Evolutionary conservation across 2,113 vertebrate species (phyloP), one percentile per base, ranked within the genome.

Genomic region (Python bivittatus): DNA sequence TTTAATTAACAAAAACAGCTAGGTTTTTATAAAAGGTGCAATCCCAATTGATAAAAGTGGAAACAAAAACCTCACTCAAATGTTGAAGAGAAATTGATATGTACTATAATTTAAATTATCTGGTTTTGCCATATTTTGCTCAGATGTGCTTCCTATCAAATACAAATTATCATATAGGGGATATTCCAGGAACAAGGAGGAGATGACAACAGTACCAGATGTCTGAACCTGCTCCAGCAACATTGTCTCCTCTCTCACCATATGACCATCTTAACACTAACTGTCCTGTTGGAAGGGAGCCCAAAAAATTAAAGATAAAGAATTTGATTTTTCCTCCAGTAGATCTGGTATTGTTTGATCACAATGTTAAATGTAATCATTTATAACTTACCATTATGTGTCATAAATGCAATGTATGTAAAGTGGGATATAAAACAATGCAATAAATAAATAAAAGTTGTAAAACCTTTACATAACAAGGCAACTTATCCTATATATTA

Each of bases 1-100:
- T 53, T 84, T 91, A 33, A 91, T 93, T 92, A 97, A 93, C 52
- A 96, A 96, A 96, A 94, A 68, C 52, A 61, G 89, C 86, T 9
- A 92, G 29, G 53, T 94, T 95, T 25, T 54, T 87, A 33, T 94
- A 13, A 90, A 89, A 89, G 93, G 68, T 92, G 90, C 6, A 17
- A 52, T 0, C 58, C 23, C 5, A 29, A 42, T 8, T 57, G 89
- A 38, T 83, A 79, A 90, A 72, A 90, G 48, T 38, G n/a, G 11
- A 33, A 84, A 44, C 56, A 42, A 2, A 91, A 93, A 84, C 29
- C 29, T 22, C 90, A 86, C 61, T 6, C 52, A 17, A 3, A 90
- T 25, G 68, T 86, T 90, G 27, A 96, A 92, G 91, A 11, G 1
- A 20, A 91, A 92, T 92, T 84, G 27, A 61, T 10, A 88, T 94